A percentile compares a stretch with the other conserved stretches of the same genome.
These are phyloP conservation scores for Apamea monoglypha DNA, from an alignment of 2,888 invertebrate genomes.

Conservation along the genomic window DNA sequence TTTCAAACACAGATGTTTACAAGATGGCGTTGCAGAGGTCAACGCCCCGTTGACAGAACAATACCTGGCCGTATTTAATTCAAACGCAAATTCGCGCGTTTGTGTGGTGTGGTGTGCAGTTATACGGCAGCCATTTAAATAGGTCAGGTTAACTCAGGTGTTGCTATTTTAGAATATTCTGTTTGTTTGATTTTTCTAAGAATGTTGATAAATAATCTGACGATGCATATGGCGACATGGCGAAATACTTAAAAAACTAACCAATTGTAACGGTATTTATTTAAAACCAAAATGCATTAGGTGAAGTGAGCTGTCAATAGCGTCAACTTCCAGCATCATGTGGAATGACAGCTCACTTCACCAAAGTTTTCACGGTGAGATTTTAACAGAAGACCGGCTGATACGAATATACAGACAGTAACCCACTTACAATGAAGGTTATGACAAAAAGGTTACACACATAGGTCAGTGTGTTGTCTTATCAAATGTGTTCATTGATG, in stretches of 20 bases:
- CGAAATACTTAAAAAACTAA: neutral
- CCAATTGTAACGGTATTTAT: neutral
- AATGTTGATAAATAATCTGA: neutral
- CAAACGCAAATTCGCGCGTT: constrained; percentile 68
- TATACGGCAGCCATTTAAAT: constrained; percentile 52
- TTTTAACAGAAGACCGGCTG: neutral
- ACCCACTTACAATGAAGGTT: constrained; percentile 24
- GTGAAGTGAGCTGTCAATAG: no score
- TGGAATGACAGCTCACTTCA: no score
- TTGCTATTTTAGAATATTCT: constrained; percentile 22
- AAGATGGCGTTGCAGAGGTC: constrained; percentile 65
- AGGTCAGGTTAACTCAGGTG: constrained; percentile 46
- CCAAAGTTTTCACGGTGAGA: neutral
- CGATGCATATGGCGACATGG: no score
- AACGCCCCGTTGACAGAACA: constrained; percentile 68
- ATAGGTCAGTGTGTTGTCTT: constrained; percentile 43
- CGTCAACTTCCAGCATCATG: no score
- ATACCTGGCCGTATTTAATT: constrained; percentile 67
- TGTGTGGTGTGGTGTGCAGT: constrained; percentile 43
- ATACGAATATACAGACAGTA: constrained; percentile 18
- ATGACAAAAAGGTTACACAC: constrained; percentile 35
- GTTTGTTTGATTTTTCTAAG: neutral
- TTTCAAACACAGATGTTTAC: constrained; percentile 64
- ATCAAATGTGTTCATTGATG: constrained; percentile 48
- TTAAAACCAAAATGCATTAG: no score